Conservation (phyloP, 2,113 vertebrate species). For the Anguilla rostrata region DNA sequence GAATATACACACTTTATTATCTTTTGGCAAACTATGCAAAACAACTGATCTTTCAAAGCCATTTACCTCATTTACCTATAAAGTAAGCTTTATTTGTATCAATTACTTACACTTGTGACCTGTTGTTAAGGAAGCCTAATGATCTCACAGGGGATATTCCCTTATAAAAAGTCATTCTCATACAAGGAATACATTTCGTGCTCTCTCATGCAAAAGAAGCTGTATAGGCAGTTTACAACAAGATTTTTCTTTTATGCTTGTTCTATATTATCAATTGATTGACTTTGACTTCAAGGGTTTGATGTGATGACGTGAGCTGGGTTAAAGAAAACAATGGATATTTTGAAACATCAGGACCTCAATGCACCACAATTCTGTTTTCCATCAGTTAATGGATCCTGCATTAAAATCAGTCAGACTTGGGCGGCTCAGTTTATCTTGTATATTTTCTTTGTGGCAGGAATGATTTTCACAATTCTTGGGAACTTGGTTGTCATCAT, state of each 20-base stretch:
- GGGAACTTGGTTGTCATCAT: conserved; percentile 57
- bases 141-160: neutral
- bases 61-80: too few species aligned
- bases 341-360: conserved; percentile 13
- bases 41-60: too few species aligned
- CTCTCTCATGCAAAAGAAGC: neutral
- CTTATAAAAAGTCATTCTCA: neutral
- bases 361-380: conserved; percentile 51
- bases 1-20: too few species aligned
- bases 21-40: too few species aligned
- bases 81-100: too few species aligned
- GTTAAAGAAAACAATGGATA: neutral
- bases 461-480: conserved; percentile 51
- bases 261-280: neutral
- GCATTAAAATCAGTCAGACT: conserved; percentile 47
- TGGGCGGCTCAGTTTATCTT: conserved; percentile 36
- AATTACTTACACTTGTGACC: too few species aligned
- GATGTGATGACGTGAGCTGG: neutral
- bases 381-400: conserved; percentile 56
- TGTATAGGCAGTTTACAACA: neutral
- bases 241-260: too few species aligned
- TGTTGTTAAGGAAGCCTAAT: neutral
- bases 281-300: neutral
- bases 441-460: conserved; percentile 43
- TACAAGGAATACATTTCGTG: neutral